A percentile compares a stretch with the other conserved stretches of the same genome.
These are phyloP conservation scores for Gambusia affinis DNA, from an alignment of 2,113 vertebrate species.

Conservation along the genomic window DNA sequence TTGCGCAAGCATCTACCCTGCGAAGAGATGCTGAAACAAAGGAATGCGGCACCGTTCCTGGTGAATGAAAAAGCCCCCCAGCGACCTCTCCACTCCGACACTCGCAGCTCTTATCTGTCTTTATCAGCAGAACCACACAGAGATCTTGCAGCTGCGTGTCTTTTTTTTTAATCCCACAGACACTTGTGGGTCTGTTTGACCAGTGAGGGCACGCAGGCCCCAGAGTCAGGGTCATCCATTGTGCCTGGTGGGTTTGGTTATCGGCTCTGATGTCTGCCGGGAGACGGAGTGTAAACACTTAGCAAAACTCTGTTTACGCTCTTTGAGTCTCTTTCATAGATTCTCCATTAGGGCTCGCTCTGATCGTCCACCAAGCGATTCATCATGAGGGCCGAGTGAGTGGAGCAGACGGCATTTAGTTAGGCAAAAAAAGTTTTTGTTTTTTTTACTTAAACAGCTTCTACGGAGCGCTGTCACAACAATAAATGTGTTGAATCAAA, in stretches of 20 bases:
- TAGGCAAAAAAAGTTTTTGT: slow-evolving; percentile 15
- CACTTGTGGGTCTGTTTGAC: slow-evolving; percentile 60
- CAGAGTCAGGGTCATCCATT: slow-evolving; percentile 61
- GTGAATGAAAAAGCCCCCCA: slow-evolving; percentile 49
- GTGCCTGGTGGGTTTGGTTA: slow-evolving; percentile 44
- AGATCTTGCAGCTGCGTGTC: slow-evolving; percentile 37
- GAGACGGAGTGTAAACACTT: slow-evolving; percentile 63
- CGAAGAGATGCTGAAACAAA: slow-evolving; percentile 31
- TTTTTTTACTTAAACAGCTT: slow-evolving; percentile 43
- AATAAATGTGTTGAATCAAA: too few species aligned
- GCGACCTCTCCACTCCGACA: slow-evolving; percentile 48
- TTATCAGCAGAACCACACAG: slow-evolving; percentile 48
- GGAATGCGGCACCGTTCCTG: slow-evolving; percentile 47
- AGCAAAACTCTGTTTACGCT: slow-evolving; percentile 65
- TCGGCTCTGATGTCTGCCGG: slow-evolving; percentile 58
- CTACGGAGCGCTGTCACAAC: slow-evolving; percentile 9
- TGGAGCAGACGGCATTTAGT: slow-evolving; percentile 28
- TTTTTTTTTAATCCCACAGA: slow-evolving; percentile 1
- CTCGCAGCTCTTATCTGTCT: slow-evolving; percentile 48
- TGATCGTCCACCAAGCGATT: slow-evolving; percentile 64
- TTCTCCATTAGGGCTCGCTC: slow-evolving; percentile 67
- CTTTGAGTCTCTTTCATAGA: slow-evolving; percentile 47
- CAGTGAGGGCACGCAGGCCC: slow-evolving; percentile 37
- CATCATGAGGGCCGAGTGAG: slow-evolving; percentile 48
- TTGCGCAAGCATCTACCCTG: background rate